These are phyloP conservation scores for Priocnemis perturbator DNA, from an alignment of 2,888 invertebrate genomes.

Conservation along the genomic window DNA sequence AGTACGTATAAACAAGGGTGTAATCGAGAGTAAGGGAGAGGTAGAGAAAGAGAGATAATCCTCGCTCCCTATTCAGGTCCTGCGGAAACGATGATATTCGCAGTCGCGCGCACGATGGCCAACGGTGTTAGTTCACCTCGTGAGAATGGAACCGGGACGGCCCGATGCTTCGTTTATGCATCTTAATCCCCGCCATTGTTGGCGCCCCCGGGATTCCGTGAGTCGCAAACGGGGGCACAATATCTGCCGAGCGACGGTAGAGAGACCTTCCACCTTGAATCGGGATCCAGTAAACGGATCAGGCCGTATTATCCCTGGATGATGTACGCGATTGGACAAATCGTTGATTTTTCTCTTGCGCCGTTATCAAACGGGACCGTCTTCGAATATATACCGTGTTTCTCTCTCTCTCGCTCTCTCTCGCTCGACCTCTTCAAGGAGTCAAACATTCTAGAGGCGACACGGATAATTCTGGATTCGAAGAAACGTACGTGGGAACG, in stretches of 20 bases:
- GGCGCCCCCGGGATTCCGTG: constrained; percentile 37
- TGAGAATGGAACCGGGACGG: constrained; percentile 31
- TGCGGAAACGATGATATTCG: constrained; percentile 8
- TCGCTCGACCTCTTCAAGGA: background rate
- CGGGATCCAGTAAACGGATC: constrained; percentile 49
- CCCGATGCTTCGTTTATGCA: constrained; percentile 47
- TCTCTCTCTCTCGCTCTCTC: background rate
- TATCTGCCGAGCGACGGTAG: constrained; percentile 30
- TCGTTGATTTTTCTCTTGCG: background rate
- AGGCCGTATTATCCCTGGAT: constrained; percentile 44
- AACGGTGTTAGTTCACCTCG: constrained; percentile 33
- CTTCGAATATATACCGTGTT: too few relatives aligned
- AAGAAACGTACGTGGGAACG: too few relatives aligned
- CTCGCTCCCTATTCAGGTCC: constrained; percentile 18
- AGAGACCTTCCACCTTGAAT: constrained; percentile 27
- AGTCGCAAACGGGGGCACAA: constrained; percentile 44
- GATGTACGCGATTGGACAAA: constrained; percentile 9
- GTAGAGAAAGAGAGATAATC: constrained; percentile 26
- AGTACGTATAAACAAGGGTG: too few relatives aligned
- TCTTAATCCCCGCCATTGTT: constrained; percentile 57
- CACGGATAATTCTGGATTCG: too few relatives aligned
- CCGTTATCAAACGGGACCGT: too few relatives aligned
- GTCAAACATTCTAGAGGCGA: too few relatives aligned
- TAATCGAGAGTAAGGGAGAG: too few relatives aligned
- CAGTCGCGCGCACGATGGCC: background rate